Evolutionary conservation across 1,140 invertebrate species (phyloP).

Genomic region (Galendromus occidentalis): DNA sequence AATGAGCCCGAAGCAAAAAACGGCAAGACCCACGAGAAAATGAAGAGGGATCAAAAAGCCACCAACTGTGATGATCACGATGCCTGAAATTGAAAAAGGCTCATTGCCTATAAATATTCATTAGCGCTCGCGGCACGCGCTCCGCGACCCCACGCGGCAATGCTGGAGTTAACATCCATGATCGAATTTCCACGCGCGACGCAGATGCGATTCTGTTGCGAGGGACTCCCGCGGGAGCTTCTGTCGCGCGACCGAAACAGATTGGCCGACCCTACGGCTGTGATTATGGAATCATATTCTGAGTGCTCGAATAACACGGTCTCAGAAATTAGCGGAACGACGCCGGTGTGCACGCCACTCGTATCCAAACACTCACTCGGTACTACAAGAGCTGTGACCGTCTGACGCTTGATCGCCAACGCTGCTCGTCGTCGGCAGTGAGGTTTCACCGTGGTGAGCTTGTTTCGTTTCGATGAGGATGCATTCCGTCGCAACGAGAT

Average conservation of each 20-base stretch:
- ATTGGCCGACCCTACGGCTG: neutral
- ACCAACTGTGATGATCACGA: slow-evolving; percentile 4
- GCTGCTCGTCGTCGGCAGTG: slow-evolving; percentile 7
- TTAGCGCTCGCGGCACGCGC: neutral
- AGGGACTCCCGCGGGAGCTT: neutral
- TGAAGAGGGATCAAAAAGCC: slow-evolving; percentile 1
- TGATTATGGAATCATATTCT: neutral
- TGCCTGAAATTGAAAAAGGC: neutral
- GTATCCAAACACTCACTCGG: neutral
- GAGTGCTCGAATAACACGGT: neutral
- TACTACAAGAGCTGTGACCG: neutral
- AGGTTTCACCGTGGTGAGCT: neutral
- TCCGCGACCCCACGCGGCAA: neutral
- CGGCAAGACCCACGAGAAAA: neutral
- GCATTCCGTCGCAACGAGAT: no score
- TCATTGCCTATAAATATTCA: neutral
- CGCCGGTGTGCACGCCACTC: neutral
- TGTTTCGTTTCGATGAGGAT: neutral
- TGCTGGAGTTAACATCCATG: no score
- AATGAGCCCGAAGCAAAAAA: slow-evolving; percentile 5
- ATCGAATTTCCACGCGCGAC: no score
- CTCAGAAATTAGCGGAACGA: neutral
- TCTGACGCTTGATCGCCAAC: neutral
- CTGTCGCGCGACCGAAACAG: no score
- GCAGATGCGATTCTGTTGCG: neutral